Evolutionary conservation across 2,888 invertebrate genomes (phyloP), one percentile per base, ranked within the genome.

Genomic region (Drosophila barbarae): DNA sequence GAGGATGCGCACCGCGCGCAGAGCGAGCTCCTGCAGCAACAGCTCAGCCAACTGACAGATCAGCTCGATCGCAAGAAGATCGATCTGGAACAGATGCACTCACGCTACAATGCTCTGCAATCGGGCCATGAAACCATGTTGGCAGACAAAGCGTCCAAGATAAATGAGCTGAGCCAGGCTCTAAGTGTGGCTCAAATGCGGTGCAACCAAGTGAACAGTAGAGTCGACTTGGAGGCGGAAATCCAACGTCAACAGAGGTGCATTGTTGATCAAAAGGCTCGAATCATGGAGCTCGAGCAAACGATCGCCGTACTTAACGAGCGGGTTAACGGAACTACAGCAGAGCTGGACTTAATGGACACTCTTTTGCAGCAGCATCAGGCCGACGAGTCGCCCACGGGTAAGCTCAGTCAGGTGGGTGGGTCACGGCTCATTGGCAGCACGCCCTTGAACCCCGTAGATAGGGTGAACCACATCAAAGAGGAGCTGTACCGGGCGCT

Each of bases 141-240:
- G 42, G 90, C 92, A 47, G 93, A 93, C 41, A 93, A 93, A 70
- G 91, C 91, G 0, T 90, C 91, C 0, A 92, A 91, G 15, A 93
- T 93, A 63, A 93, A 93, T 86, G 90, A 92, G 44, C 76, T 94
- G n/a, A 92, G 91, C 1, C 88, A 89, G 23, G 93, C 92, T 23
- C 75, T 94, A 47, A 91, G 92, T 68, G 91, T 92, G 7, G 92
- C 93, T 1, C 94, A 94, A 73, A 73, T 87, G 8, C 90, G 90
- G 39, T 91, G 88, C 71, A 87, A 90, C 9, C 89, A 90, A 65
- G 70, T 91, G 2, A 65, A 83, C 13, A 66, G 70, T 2, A 84
- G 83, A 15, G 83, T 84, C n/a, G 86, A 85, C 54, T 85, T 85
- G 49, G 83, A 85, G 42, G 72, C 80, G 35, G 90, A 90, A 54